phyloP scores from a whole-genome alignment of 2,113 vertebrate genomes.

The Anhinga rufa region DNA sequence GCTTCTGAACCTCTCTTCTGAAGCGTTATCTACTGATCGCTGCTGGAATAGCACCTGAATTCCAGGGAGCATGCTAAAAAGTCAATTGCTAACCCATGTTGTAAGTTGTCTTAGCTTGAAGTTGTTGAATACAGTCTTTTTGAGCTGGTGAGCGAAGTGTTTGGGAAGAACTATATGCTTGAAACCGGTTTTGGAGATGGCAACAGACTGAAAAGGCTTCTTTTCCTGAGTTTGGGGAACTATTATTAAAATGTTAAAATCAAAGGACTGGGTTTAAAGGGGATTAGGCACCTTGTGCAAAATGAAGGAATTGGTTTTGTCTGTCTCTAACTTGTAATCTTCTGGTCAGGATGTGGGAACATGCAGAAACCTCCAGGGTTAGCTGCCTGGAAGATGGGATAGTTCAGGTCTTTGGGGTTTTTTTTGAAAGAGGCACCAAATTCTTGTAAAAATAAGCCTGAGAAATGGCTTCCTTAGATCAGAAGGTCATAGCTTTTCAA shows the following conservation, averaged over 20 bases:
- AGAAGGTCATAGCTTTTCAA: not conserved
- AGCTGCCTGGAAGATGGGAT: not conserved
- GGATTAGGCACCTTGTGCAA: not conserved
- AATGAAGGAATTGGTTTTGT: not conserved
- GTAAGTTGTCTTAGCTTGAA: not conserved
- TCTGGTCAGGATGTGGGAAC: not conserved
- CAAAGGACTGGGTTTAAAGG: not conserved
- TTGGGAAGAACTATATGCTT: not conserved
- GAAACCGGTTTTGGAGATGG: not conserved
- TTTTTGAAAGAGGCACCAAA: not conserved
- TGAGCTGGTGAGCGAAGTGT: not conserved
- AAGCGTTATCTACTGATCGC: not conserved
- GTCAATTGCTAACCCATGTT: rapidly evolving
- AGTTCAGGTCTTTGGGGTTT: not conserved
- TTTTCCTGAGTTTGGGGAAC: not conserved
- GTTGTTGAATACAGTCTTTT: not conserved
- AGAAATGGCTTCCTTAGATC: not conserved
- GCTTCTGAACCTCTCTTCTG: not conserved
- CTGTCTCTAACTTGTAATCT: not conserved
- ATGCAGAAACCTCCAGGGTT: not conserved
- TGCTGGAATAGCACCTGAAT: not conserved
- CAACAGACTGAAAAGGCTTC: not conserved
- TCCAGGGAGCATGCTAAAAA: not conserved
- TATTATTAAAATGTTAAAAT: not conserved
- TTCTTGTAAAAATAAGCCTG: not conserved